These are phyloP conservation scores for Metalampra italica DNA, from an alignment of 2,888 invertebrate species.

Conservation along the genomic window DNA sequence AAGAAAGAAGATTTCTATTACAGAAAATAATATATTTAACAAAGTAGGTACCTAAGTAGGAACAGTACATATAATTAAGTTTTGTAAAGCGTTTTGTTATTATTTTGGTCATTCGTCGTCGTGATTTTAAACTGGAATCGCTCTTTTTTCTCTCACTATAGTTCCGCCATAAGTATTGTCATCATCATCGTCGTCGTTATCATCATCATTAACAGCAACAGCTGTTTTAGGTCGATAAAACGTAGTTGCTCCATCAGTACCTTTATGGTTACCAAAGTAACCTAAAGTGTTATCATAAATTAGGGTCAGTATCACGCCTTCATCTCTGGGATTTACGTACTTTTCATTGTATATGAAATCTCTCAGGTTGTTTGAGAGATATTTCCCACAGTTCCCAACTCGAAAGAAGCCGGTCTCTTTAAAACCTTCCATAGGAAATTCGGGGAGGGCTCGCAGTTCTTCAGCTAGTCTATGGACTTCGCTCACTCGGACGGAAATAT, in stretches of 20 bases:
- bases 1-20: no score
- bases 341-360: constrained; percentile 31
- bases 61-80: no score
- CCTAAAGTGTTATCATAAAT: constrained; percentile 10
- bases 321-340: constrained; percentile 27
- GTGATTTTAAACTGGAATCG: neutral
- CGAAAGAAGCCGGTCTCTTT: constrained; percentile 23
- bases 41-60: no score
- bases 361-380: constrained; percentile 33
- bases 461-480: constrained; percentile 17
- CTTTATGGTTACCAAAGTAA: neutral
- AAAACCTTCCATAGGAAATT: constrained; percentile 26
- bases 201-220: neutral
- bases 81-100: no score
- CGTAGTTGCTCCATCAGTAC: neutral
- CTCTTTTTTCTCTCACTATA: neutral
- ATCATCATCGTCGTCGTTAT: neutral
- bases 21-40: no score
- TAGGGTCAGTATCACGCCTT: constrained; percentile 32
- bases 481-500: constrained; percentile 22
- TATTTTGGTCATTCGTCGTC: no score
- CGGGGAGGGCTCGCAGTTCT: constrained; percentile 15
- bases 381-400: constrained; percentile 29
- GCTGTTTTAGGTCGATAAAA: neutral
- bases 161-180: neutral